Evolutionary conservation across 1,140 invertebrate genomes (phyloP), one percentile per base, ranked within the genome.

Genomic region (Pogonus chalceus): DNA sequence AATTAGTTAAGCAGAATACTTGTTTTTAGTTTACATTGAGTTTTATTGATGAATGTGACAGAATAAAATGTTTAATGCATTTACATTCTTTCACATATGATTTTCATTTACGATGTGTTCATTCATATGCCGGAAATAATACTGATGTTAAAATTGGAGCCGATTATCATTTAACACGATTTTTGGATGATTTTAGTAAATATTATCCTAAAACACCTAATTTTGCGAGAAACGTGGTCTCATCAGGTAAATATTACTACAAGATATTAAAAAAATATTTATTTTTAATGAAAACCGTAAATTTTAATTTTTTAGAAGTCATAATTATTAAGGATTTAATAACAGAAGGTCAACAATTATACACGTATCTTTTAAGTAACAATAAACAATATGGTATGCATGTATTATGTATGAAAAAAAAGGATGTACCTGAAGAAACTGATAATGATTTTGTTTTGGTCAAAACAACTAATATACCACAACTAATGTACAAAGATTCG

Each of bases 81-180:
- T 72, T 91, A 24, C 90, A 92, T 71, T 92, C 89, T 1, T 92
- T 92, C 65, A 87, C 88, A 0, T 90, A 91, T 61, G 90, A 92
- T 68, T 92, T 88, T 67, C 90, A 92, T 69, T 71, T 92, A 24
- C 75, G 88, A 50, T 82, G 78, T 90, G 52, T 79, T 83, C 61
- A 77, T 78, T 0, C 90, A 88, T 60, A 79, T 91, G 26, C 26
- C 23, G 76, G 78, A 56, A 81, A 79, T 20, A 74, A 74, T 52
- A 20, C 49, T 22, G 68, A 70, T 46, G 75, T 78, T 53, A 73
- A 79, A 21, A 74, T 90, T 35, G 77, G 78, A 55, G 78, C 80
- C 53, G 81, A 80, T 1, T 90, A 89, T 65, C 84, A 90, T 65
- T 66, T 90, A 1, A 83, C 82, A 20, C 79, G 82, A 53, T 91